Evolutionary conservation across 2,888 invertebrate genomes (phyloP), one percentile per base, ranked within the genome.

Genomic region (Archaeoteleia sp.): DNA sequence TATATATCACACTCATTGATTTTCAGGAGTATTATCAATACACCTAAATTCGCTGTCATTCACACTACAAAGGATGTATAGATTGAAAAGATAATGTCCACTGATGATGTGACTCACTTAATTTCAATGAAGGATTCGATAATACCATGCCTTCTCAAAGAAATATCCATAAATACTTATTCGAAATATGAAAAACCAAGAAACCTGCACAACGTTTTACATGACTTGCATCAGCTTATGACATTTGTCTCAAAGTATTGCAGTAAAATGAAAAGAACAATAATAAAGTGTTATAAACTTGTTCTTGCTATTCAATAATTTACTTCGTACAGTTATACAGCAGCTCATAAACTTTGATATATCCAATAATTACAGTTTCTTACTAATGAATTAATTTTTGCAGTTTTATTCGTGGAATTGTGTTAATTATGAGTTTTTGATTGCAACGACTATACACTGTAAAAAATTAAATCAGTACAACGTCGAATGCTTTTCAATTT

Each of bases 221-320:
- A 23, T 29, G 7, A 51, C 29, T 27, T n/a, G 14, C 58, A 35
- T 58, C 58, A n/a, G 10, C 32, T 27, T 27, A 10, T 48, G 37
- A 49, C 20, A 35, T 35, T 29, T 27, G 4, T 43, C 43, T 29
- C 14, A 42, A 30, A 45, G 53, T 61, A 61, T 53, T 53, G 32
- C 14, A 51, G 51, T 30, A 51, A 51, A 51, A 60, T 51, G 60
- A 51, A 51, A 60, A 51, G 27, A 27, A 60, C 51, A 53, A 61
- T 61, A 61, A 45, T 53, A 61, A 61, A 60, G 61, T 53, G 61
- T 53, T 61, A 53, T 61, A 61, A 61, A 61, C 25, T 60, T 37
- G 20, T 60, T 53, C 45, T 51, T 32, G 23, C 27, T 29, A 46
- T 53, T 61, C 45, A 61, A 61, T 61, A 61, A 53, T 61, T 61